These are phyloP conservation scores for Characodon lateralis DNA, from an alignment of 2,797 vertebrate species.

Conservation along the genomic window DNA sequence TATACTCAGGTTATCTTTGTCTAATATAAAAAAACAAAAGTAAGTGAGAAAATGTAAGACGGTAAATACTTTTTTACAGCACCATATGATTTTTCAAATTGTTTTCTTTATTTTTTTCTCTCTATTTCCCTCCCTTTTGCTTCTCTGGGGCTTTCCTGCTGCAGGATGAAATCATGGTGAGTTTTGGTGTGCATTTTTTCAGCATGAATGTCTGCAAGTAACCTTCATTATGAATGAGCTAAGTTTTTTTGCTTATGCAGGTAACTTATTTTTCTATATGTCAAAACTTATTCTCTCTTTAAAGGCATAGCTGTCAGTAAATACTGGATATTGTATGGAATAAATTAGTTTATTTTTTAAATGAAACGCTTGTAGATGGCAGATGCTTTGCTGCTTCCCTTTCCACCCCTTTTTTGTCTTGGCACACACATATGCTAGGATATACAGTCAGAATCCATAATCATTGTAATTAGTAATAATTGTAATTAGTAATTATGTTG, in stretches of 20 bases:
- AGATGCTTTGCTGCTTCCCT: slow-evolving; percentile 68
- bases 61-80: neutral
- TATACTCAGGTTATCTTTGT: neutral
- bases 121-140: slow-evolving; percentile 41
- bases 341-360: slow-evolving; percentile 23
- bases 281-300: slow-evolving; percentile 24
- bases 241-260: slow-evolving; percentile 23
- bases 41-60: neutral
- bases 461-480: neutral
- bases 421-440: slow-evolving; percentile 19
- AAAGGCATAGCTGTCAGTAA: neutral
- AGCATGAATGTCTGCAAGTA: slow-evolving; percentile 50
- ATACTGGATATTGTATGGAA: slow-evolving; percentile 2
- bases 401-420: slow-evolving; percentile 44
- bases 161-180: slow-evolving; percentile 99
- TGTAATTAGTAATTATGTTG: slow-evolving; percentile 3
- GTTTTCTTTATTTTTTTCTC: slow-evolving; percentile 48
- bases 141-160: slow-evolving; percentile 82
- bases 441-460: slow-evolving; percentile 8
- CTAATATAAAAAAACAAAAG: neutral
- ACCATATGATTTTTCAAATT: slow-evolving; percentile 26
- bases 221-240: slow-evolving; percentile 39
- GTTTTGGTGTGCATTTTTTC: slow-evolving; percentile 71
- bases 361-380: slow-evolving; percentile 29
- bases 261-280: slow-evolving; percentile 23